Evolutionary conservation across 2,888 invertebrate species (phyloP).

Genomic region (Pyrrhia umbra): DNA sequence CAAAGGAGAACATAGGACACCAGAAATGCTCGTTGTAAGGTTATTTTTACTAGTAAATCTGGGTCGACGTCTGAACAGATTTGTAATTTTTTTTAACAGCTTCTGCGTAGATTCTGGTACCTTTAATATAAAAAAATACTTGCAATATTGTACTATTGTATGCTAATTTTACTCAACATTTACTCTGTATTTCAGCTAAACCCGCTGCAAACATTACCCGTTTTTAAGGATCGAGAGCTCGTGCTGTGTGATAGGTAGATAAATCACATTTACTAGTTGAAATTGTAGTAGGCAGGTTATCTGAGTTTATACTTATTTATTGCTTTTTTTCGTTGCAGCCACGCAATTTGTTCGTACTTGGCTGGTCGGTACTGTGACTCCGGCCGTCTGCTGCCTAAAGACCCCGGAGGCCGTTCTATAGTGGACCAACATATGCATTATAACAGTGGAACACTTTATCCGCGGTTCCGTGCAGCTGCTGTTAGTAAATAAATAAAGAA

Average conservation of each 20-base stretch:
- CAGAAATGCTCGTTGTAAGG: conserved; percentile 70
- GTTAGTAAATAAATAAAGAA: too few relatives aligned
- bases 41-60: not conserved
- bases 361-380: conserved; percentile 71
- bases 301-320: not conserved
- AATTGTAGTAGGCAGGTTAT: not conserved
- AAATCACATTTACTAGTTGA: conserved; percentile 62
- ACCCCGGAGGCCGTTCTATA: conserved; percentile 74
- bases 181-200: conserved; percentile 87
- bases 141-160: not conserved
- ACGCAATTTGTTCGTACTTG: conserved; percentile 77
- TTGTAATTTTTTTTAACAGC: too few relatives aligned
- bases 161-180: not conserved
- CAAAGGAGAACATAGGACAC: conserved; percentile 73
- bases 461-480: conserved; percentile 74
- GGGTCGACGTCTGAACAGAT: not conserved
- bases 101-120: too few relatives aligned
- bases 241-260: conserved; percentile 91
- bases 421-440: conserved; percentile 76
- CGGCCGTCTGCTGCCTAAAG: conserved; percentile 69
- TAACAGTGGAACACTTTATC: conserved; percentile 75
- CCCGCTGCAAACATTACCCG: conserved; percentile 91
- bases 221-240: conserved; percentile 91
- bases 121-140: too few relatives aligned
- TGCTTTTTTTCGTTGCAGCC: conserved; percentile 66